phyloP scores from a whole-genome alignment of 2,888 invertebrate genomes.

The Drosophila sordidula region DNA sequence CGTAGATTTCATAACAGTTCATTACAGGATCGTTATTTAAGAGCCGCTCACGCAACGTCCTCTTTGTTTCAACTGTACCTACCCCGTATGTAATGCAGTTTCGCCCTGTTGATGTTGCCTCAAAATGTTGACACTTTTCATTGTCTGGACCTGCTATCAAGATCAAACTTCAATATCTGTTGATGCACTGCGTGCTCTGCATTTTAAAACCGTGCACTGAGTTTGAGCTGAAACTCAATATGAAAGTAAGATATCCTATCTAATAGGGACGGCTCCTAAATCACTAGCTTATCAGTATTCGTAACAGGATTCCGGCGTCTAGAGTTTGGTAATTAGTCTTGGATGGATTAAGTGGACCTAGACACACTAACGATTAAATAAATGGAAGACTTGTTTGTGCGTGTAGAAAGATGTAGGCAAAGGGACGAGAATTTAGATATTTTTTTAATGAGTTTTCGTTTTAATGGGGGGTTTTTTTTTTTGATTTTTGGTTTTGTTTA shows the following conservation, averaged over 20 bases:
- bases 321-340: slow-evolving; percentile 42
- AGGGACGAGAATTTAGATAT: slow-evolving; percentile 24
- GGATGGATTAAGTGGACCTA: slow-evolving; percentile 40
- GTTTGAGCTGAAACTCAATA: slow-evolving; percentile 29
- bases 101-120: slow-evolving; percentile 35
- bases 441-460: slow-evolving; percentile 33
- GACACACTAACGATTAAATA: slow-evolving; percentile 33
- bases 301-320: slow-evolving; percentile 33
- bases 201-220: slow-evolving; percentile 12
- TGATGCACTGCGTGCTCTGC: slow-evolving; percentile 11
- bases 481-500: slow-evolving; percentile 30
- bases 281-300: slow-evolving; percentile 34
- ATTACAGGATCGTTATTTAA: background rate
- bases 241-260: slow-evolving; percentile 31
- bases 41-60: background rate
- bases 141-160: slow-evolving; percentile 23
- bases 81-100: background rate
- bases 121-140: slow-evolving; percentile 38
- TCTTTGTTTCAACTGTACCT: slow-evolving; percentile 25
- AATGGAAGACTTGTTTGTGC: slow-evolving; percentile 19
- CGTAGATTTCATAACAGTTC: background rate
- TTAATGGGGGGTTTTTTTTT: slow-evolving; percentile 22
- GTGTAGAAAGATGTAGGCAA: slow-evolving; percentile 7
- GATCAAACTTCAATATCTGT: slow-evolving; percentile 23
- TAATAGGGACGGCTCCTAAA: slow-evolving; percentile 31